A percentile compares a stretch with the other conserved stretches of the same genome.
These are phyloP conservation scores for Nasonia oneida DNA, from an alignment of 2,888 invertebrate genomes.

Conservation along the genomic window DNA sequence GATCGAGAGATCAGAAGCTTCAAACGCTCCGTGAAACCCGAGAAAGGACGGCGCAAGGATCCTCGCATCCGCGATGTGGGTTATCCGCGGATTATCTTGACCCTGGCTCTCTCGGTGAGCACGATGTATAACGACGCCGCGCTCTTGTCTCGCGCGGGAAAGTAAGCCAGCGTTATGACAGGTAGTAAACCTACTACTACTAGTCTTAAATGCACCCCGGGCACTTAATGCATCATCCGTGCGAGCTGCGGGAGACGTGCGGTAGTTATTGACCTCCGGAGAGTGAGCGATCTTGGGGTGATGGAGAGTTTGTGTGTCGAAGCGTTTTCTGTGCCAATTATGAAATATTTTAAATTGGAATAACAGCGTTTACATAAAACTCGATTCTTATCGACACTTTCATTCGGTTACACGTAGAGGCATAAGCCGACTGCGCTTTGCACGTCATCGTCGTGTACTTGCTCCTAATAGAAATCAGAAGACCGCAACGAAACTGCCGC, in stretches of 20 bases:
- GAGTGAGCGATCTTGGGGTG: background rate
- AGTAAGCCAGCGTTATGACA: constrained; percentile 54
- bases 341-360: background rate
- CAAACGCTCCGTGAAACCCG: too few relatives aligned
- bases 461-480: background rate
- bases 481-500: background rate
- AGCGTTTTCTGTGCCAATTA: background rate
- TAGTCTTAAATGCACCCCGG: constrained; percentile 10
- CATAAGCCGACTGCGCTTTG: background rate
- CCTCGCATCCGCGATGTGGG: constrained; percentile 36
- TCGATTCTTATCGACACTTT: background rate
- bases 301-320: background rate
- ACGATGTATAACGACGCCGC: background rate
- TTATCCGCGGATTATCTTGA: constrained; percentile 56
- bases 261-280: constrained; percentile 49
- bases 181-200: constrained; percentile 37
- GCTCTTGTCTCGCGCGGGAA: constrained; percentile 37
- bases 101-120: constrained; percentile 23
- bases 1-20: background rate
- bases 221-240: constrained; percentile 28
- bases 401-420: background rate
- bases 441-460: background rate
- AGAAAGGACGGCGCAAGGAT: background rate
- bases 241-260: background rate
- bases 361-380: background rate